Percentiles rank a stretch among this genome's conserved stretches.
phyloP scores from a whole-genome alignment of 2,888 invertebrate species.

The Parnassius apollo region DNA sequence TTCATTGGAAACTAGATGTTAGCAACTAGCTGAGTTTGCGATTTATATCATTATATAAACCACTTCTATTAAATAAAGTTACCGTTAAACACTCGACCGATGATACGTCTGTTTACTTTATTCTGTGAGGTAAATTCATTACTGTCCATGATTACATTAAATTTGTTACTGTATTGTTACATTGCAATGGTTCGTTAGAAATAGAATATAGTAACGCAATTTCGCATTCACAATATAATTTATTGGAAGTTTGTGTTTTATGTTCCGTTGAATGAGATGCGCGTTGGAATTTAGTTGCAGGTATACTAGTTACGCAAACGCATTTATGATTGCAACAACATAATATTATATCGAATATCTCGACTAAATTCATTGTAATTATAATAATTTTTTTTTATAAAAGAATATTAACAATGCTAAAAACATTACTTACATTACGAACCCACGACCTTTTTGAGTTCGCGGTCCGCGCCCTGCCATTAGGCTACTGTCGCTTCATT shows the following conservation, averaged over 20 bases:
- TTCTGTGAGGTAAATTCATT: conserved; percentile 31
- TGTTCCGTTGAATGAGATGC: conserved; percentile 28
- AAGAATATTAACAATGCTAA: too few relatives aligned
- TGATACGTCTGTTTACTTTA: conserved; percentile 37
- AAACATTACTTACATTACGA: too few relatives aligned
- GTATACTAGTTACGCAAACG: conserved; percentile 9
- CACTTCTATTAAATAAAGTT: conserved; percentile 57
- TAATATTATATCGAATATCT: background rate
- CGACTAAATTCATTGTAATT: too few relatives aligned
- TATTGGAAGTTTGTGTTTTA: conserved; percentile 31
- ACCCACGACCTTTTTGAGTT: too few relatives aligned
- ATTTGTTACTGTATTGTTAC: conserved; percentile 30
- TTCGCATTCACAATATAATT: conserved; percentile 27
- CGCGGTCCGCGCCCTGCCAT: too few relatives aligned
- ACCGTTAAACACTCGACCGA: conserved; percentile 51
- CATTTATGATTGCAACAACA: conserved; percentile 5
- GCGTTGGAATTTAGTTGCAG: conserved; percentile 22
- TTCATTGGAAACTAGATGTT: conserved; percentile 72
- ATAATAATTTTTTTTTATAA: too few relatives aligned
- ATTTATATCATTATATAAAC: conserved; percentile 58
- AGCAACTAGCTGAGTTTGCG: conserved; percentile 46
- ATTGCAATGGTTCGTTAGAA: conserved; percentile 37
- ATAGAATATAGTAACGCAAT: conserved; percentile 44
- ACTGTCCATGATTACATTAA: conserved; percentile 1
- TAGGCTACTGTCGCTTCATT: too few relatives aligned